Evolutionary conservation across 2,888 invertebrate genomes (phyloP), one percentile per base, ranked within the genome.

Genomic region (Tupiocoris notatus): DNA sequence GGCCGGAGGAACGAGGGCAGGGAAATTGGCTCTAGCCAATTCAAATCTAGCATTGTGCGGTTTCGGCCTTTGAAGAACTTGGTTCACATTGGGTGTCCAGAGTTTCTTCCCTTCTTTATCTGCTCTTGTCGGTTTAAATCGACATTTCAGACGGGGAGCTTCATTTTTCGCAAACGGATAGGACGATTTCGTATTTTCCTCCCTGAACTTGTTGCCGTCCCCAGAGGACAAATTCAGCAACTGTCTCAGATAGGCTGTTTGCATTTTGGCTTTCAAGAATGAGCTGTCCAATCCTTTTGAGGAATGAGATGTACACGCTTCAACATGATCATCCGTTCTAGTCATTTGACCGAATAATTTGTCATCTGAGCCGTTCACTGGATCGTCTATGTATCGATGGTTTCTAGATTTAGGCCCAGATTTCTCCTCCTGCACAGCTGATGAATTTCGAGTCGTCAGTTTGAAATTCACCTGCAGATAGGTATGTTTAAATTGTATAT

Each of bases 171-270:
- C 12, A 12, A 7, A 3, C 39, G 12, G 12, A 12, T 39, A 7
- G 39, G 39, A 7, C 12, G 3, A 7, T 12, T 3, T 39, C 3
- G 6, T 12, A 12, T 39, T 12, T 39, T 39, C 39, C 12, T 39
- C 39, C 12, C 12, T 3, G 39, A 3, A 39, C 6, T 39, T 12
- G 6, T 65, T 56, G 65, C 24, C 56, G 18, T 67, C 67, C 24
- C 23, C 23, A 6, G 75, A 70, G 17, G 66, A 71, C 62, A 78
- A 62, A 17, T 76, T 76, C 24, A 78, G 64, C 66, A 78, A 56
- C 25, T 76, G 70, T 70, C 76, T 64, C 23, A 78, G 59, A 66
- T 61, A 76, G 62, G 56, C 79, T 63, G 68, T 79, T 77, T 68
- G 77, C 63, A 74, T 75, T 68, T 77, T 76, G 58, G 66, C 77